phyloP scores from a whole-genome alignment of 2,113 vertebrate genomes.

The Malurus elegans region DNA sequence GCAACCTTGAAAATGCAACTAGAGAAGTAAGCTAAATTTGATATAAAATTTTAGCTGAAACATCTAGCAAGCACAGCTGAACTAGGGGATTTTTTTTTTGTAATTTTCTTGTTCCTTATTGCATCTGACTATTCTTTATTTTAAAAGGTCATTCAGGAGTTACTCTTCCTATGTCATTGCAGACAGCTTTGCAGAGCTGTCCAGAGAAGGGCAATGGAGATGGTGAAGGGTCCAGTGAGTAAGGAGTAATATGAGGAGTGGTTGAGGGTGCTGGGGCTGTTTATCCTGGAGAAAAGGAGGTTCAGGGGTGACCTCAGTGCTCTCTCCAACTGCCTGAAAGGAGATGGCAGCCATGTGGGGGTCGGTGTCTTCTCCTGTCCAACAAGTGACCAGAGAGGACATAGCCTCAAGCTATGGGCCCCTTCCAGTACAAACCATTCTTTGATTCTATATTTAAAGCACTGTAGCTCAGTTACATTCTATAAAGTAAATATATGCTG shows the following conservation, averaged over 20 bases:
- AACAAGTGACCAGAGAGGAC: not conserved
- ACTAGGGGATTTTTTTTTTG: not conserved
- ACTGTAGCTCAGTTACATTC: not conserved
- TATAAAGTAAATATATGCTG: not conserved
- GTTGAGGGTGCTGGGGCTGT: not conserved
- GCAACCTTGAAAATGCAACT: not conserved
- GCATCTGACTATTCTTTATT: not conserved
- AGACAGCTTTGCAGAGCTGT: not conserved
- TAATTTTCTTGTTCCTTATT: not conserved
- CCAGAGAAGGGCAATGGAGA: not conserved
- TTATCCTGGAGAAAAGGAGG: not conserved
- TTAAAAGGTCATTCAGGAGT: not conserved
- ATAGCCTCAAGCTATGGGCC: not conserved
- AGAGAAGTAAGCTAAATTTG: not conserved
- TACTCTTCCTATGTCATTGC: not conserved
- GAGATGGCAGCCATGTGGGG: not conserved
- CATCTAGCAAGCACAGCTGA: not conserved
- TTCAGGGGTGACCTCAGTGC: not conserved
- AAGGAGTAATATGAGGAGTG: not conserved
- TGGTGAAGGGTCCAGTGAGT: not conserved
- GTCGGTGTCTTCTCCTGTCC: not conserved
- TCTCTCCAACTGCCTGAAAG: not conserved
- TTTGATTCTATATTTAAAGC: not conserved
- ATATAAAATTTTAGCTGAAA: not conserved
- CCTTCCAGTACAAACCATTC: not conserved